These are phyloP conservation scores for Sitta carolinensis DNA, from an alignment of 2,797 vertebrate genomes.

Conservation along the genomic window DNA sequence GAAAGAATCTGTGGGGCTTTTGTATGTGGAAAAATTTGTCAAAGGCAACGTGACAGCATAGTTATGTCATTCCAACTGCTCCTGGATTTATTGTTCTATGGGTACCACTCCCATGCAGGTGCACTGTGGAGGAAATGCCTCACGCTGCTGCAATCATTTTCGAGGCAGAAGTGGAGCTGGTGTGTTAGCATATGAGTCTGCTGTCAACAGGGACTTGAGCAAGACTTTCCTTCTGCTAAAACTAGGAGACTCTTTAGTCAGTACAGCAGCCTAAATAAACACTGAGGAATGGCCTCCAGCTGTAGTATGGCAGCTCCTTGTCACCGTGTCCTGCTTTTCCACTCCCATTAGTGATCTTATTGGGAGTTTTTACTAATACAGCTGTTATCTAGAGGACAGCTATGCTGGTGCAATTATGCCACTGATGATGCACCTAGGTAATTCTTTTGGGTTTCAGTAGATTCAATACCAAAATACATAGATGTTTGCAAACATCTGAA, in stretches of 20 bases:
- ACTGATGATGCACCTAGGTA: background rate
- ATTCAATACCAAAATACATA: background rate
- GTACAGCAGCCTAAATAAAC: background rate
- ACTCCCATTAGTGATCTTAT: background rate
- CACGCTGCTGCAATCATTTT: background rate
- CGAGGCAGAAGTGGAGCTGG: background rate
- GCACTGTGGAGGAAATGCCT: background rate
- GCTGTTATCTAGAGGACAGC: background rate
- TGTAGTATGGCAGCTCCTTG: background rate
- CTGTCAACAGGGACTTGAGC: background rate
- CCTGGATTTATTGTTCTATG: background rate
- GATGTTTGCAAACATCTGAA: background rate
- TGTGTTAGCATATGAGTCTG: background rate
- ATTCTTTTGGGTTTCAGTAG: background rate
- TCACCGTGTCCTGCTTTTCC: background rate
- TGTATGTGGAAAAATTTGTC: background rate
- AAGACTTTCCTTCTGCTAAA: background rate
- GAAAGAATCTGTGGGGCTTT: background rate
- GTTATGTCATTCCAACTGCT: background rate
- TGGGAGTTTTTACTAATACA: background rate
- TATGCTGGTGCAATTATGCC: background rate
- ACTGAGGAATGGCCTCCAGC: background rate
- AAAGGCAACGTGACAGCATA: fast-evolving
- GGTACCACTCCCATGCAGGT: background rate
- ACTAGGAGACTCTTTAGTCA: background rate